Evolutionary conservation across 2,113 vertebrate genomes (phyloP), one percentile per base, ranked within the genome.

Genomic region (Cheilinus undulatus): DNA sequence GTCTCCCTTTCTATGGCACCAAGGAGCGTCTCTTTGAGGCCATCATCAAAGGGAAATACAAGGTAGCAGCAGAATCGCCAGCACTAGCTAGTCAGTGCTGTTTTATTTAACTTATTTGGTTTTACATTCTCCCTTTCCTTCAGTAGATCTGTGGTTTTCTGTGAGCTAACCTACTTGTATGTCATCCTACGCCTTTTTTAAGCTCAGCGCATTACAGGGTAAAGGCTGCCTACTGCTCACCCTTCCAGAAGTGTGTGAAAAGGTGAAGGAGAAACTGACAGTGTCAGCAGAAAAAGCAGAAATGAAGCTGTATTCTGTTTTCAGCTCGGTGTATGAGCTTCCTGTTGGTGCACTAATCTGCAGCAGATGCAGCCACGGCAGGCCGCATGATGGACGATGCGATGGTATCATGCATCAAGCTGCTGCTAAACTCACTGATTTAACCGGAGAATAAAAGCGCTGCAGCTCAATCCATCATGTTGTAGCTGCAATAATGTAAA

Each of bases 1-100:
- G 98, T 90, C 95, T 99, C 86, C 98, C 98, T 83, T 99, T 99
- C 91, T 99, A 99, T 23, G 98, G 98, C 93, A 99, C 98, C 78
- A 99, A 98, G 93, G 97, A 99, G 88, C 95, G 98, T 74, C 92
- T 99, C 89, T 99, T 99, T 86, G 98, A 99, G 94, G 97, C 95
- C 83, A 98, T 99, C 92, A 97, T 98, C 76, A 99, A 98, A 93
- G 98, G 97, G 17, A 98, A 97, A 94, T 98, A 99, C 82, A 99
- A 99, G 97, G 98, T 99, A 95, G 23, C 28, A 8, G 23, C 27
- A 6, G 28, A 60, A 45, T 45, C 42, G 20, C 14, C 40, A 28
- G 17, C 19, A 32, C 27, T 22, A 8, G 7, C 12, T 15, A 11
- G 3, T 9, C 28, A 7, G 28, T 34, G n/a, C n/a, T n/a, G n/a